Base-by-base conservation (phyloP, 2,797 vertebrate species). In the Enteromius paludinosus region DNA sequence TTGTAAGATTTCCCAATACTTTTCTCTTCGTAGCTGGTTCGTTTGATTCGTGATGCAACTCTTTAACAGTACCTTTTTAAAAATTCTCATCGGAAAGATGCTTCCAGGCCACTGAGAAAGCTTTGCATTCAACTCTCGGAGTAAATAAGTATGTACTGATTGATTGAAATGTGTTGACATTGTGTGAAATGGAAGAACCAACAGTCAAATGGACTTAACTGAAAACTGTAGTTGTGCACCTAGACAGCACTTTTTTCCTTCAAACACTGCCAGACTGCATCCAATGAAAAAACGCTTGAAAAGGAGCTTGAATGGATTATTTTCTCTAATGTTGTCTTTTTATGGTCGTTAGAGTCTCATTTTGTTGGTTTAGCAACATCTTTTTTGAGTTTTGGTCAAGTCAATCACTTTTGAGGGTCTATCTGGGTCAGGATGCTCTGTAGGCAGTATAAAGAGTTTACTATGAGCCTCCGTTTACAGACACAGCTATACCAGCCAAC, bases 391-490 rank as follows among this genome's bases (percentile, higher is more conserved):
- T 64, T 23, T 18, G 23, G 30, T 59, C 17, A 74, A 73, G 73
- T 74, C 45, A 25, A 15, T 47, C 20, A 12, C 41, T 71, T 80
- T 23, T 35, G 38, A 80, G 12, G 52, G 68, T 74, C 38, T 47
- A 6, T 62, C 61, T 20, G 20, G 45, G 30, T 74, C 59, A 74
- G 45, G 17, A 54, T 64, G 70, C 56, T 52, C 23, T 65, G n/a
- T 73, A 38, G 43, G 52, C 38, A 30, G 52, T 33, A 23, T n/a
- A 81, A 72, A 47, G 79, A 77, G 41, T 17, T 64, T 77, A 47
- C 47, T 77, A 64, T n/a, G 11, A 78, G 20, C 23, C 45, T 66
- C 47, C 43, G 23, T 47, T 25, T 68, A 54, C 18, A 81, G 47
- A 75, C 11, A 11, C 17, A 66, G 61, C 61, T 30, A 28, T 15